phyloP scores from a whole-genome alignment of 2,113 vertebrate species.

The Rhombomys opimus region DNA sequence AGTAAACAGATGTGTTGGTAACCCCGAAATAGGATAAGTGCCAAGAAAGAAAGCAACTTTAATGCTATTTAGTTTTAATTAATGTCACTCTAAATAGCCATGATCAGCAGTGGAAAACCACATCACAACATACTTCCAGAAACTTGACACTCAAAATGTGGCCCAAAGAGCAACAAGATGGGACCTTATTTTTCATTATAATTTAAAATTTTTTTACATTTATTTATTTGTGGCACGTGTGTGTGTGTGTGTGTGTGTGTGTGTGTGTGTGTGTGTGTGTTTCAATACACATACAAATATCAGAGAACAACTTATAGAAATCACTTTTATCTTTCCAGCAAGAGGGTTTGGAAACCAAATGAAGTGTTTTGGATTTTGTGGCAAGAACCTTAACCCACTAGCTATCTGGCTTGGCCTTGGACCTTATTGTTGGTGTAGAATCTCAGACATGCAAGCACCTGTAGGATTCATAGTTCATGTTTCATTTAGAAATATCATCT shows the following conservation, averaged over 20 bases:
- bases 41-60: neutral
- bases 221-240: neutral
- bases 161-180: neutral
- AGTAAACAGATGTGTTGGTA: neutral
- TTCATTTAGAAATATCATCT: neutral
- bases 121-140: neutral
- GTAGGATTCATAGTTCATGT: neutral
- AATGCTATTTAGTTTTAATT: conserved; percentile 19
- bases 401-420: no score
- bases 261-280: neutral
- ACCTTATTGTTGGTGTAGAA: neutral
- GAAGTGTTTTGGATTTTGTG: no score
- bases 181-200: neutral
- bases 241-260: no score
- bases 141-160: neutral
- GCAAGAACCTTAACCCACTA: neutral
- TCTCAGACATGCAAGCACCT: neutral
- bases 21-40: neutral
- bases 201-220: neutral
- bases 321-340: neutral
- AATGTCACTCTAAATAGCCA: neutral
- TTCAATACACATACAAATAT: neutral
- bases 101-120: neutral
- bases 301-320: neutral
- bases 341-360: neutral